Conservation (phyloP, 2,888 invertebrate species). For the Bugulina stolonifera region DNA sequence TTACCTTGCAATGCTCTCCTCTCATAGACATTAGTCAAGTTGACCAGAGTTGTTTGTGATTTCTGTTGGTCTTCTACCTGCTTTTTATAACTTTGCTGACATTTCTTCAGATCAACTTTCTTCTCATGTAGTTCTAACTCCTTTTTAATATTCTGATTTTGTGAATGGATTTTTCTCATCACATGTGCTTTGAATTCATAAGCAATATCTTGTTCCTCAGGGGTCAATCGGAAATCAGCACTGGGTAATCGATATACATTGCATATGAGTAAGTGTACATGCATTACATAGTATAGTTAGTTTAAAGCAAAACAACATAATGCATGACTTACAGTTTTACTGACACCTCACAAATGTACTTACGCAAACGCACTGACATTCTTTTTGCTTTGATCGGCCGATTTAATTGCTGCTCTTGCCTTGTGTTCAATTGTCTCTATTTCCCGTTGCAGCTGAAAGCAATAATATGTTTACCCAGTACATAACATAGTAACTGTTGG, state of each 20-base stretch:
- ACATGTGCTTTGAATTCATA: slow-evolving; percentile 41
- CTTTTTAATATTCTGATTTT: slow-evolving; percentile 38
- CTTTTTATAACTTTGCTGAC: slow-evolving; percentile 30
- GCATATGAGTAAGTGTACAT: too few relatives aligned
- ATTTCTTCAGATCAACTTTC: slow-evolving; percentile 26
- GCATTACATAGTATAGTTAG: too few relatives aligned
- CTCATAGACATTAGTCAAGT: slow-evolving; percentile 40
- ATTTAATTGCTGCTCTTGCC: slow-evolving; percentile 12
- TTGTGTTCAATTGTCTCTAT: slow-evolving; percentile 26
- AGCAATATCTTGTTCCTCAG: slow-evolving; percentile 41
- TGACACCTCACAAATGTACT: too few relatives aligned
- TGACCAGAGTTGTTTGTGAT: slow-evolving; percentile 36
- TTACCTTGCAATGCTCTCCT: slow-evolving; percentile 41
- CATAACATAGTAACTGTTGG: too few relatives aligned
- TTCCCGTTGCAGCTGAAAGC: slow-evolving; percentile 14
- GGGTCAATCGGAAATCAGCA: slow-evolving; percentile 31
- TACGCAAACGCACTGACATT: slow-evolving; percentile 23
- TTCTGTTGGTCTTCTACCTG: slow-evolving; percentile 33
- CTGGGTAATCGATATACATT: too few relatives aligned
- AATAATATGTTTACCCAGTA: background rate
- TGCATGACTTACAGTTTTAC: too few relatives aligned
- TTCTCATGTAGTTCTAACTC: slow-evolving; percentile 37
- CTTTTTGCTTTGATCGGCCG: slow-evolving; percentile 16
- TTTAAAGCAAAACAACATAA: too few relatives aligned
- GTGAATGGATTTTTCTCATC: slow-evolving; percentile 39